Evolutionary conservation across 2,888 invertebrate genomes (phyloP).

Genomic region (Salticus scenicus): DNA sequence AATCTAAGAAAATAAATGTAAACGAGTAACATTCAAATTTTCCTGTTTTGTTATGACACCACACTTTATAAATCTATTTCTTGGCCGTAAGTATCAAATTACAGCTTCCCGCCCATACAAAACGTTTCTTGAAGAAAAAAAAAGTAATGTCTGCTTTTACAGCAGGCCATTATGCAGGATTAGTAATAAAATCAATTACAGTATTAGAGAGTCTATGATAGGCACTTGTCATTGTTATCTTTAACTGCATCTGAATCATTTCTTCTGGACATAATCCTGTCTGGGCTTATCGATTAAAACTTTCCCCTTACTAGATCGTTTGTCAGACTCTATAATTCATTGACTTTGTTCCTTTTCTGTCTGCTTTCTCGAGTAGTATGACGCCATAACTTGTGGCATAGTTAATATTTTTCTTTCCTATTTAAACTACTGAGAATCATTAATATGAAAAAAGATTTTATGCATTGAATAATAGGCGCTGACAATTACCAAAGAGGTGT

Average conservation of each 20-base stretch:
- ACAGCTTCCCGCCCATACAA: neutral
- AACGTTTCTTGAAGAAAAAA: neutral
- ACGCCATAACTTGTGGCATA: constrained; percentile 1
- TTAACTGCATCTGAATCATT: constrained; percentile 24
- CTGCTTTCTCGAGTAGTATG: neutral
- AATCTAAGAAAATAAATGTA: too few species aligned
- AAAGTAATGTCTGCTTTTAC: neutral
- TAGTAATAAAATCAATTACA: neutral
- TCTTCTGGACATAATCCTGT: constrained; percentile 22
- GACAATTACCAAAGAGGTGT: too few species aligned
- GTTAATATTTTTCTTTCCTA: neutral
- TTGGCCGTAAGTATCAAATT: neutral
- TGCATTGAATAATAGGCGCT: neutral
- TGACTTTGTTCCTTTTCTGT: constrained; percentile 21
- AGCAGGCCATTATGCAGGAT: neutral
- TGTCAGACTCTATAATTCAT: constrained; percentile 28
- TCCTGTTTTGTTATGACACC: too few species aligned
- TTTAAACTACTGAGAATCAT: neutral
- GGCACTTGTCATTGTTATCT: constrained; percentile 37
- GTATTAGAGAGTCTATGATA: neutral
- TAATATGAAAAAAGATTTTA: neutral
- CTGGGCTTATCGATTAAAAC: constrained; percentile 17
- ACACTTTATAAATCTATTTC: too few species aligned
- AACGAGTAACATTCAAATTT: too few species aligned
- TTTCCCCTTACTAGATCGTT: constrained; percentile 10